Conservation (phyloP, 1,140 invertebrate species). For the Vollenhovia emeryi region DNA sequence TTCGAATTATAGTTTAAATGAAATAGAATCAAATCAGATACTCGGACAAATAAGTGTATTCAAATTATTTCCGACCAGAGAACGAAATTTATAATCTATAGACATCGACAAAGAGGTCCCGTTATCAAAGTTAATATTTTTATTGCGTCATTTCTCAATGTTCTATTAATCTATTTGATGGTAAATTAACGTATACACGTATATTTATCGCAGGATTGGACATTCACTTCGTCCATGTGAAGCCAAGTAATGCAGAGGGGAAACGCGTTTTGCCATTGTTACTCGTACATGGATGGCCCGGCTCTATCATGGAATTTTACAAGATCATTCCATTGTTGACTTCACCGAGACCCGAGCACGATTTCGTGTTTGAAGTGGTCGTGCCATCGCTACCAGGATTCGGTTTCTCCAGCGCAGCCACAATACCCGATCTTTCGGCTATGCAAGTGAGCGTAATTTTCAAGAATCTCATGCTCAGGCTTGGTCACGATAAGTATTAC, state of each 20-base stretch:
- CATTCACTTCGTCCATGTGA: background rate
- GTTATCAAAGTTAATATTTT: background rate
- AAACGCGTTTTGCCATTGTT: background rate
- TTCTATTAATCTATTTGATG: too few species aligned
- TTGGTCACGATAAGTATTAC: slow-evolving; percentile 91
- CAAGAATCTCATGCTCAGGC: slow-evolving; percentile 92
- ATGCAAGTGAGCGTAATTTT: slow-evolving; percentile 89
- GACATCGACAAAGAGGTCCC: background rate
- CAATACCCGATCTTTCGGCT: slow-evolving; percentile 73
- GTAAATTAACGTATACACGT: too few species aligned
- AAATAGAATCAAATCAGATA: background rate
- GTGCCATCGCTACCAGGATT: slow-evolving; percentile 92
- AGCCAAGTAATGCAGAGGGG: background rate
- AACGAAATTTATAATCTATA: background rate
- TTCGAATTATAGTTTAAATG: too few species aligned
- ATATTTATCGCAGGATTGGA: background rate
- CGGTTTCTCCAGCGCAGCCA: slow-evolving; percentile 87
- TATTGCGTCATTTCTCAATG: background rate
- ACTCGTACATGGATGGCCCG: slow-evolving; percentile 87
- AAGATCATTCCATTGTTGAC: slow-evolving; percentile 91
- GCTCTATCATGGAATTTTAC: slow-evolving; percentile 94
- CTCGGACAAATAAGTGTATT: background rate
- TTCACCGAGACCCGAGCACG: slow-evolving; percentile 83
- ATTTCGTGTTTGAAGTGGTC: slow-evolving; percentile 93
- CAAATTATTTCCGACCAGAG: background rate